Evolutionary conservation across 2,888 invertebrate genomes (phyloP), one percentile per base, ranked within the genome.

Genomic region (Drepanosiphum platanoidis): DNA sequence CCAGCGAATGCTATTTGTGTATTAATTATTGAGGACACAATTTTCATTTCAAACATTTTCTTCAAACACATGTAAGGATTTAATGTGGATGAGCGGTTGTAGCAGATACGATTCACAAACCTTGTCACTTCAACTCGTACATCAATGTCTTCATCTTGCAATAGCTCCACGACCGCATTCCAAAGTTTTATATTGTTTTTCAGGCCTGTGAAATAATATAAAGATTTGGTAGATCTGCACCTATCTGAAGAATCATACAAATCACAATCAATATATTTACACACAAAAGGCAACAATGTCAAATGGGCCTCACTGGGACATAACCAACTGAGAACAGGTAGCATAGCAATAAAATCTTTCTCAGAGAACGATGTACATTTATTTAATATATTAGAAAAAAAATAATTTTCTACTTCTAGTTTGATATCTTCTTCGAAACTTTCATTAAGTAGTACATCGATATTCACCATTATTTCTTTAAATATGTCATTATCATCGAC

Each of bases 111-210:
- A 66, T 64, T 77, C 8, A 87, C 81, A 86, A 80, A 87, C 68
- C 78, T 80, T 71, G 86, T 86, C 15, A 77, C 58, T 42, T 87
- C 86, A 71, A 77, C 77, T n/a, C 87, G 34, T 27, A 87, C 71
- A 42, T 86, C 52, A 15, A 39, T 46, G 32, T 81, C 81, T 81
- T 87, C 87, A 52, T 87, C 87, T 86, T 83, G 86, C 22, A 87
- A 58, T 58, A 86, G 78, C 27, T 79, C 66, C 7, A 87, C 61
- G 36, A 81, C 46, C 52, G 82, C 30, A 52, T 86, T 61, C 87
- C 87, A 87, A 4, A 87, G 3, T 71, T 66, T 72, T 11, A 32
- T n/a, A 34, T 81, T 78, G 71, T 79, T 27, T 46, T 77, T 84
- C 7, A 68, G 7, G 5, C 39, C 36, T 27, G 39, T 70, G 32